A percentile compares a stretch with the other conserved stretches of the same genome.
phyloP scores from a whole-genome alignment of 2,888 invertebrate genomes.

The Pyrgus malvae region DNA sequence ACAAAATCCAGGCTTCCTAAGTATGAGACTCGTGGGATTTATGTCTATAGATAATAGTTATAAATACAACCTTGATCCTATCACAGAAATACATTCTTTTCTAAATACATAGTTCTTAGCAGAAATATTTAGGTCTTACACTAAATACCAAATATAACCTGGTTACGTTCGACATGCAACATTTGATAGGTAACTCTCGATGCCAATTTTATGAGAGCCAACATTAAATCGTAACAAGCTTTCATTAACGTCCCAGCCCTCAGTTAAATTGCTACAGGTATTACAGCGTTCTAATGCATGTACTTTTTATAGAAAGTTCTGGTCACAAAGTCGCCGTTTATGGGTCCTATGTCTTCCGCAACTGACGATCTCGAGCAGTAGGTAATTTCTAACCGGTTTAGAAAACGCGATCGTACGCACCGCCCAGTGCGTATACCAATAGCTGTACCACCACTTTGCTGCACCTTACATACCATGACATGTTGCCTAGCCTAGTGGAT shows the following conservation, averaged over 20 bases:
- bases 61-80: too few species aligned
- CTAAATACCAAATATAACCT: too few species aligned
- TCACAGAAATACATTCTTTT: too few species aligned
- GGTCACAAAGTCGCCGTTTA: constrained; percentile 52
- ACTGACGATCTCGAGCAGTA: constrained; percentile 77
- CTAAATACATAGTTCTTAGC: too few species aligned
- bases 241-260: constrained; percentile 3
- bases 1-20: too few species aligned
- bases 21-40: too few species aligned
- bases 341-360: constrained; percentile 73
- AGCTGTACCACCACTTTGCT: constrained; percentile 23
- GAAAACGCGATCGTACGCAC: constrained; percentile 66
- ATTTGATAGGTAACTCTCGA: too few species aligned
- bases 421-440: constrained; percentile 36
- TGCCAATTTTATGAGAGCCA: too few species aligned
- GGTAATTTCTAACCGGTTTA: constrained; percentile 82
- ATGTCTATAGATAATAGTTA: too few species aligned
- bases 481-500: constrained; percentile 15
- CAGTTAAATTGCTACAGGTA: constrained; percentile 5
- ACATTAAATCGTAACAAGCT: background rate
- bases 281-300: constrained; percentile 4
- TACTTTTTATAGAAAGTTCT: constrained; percentile 52
- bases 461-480: constrained; percentile 25
- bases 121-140: too few species aligned
- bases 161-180: too few species aligned